A percentile compares a stretch with the other conserved stretches of the same genome.
These are phyloP conservation scores for Arothron firmamentum DNA, from an alignment of 2,113 vertebrate genomes.

Conservation along the genomic window DNA sequence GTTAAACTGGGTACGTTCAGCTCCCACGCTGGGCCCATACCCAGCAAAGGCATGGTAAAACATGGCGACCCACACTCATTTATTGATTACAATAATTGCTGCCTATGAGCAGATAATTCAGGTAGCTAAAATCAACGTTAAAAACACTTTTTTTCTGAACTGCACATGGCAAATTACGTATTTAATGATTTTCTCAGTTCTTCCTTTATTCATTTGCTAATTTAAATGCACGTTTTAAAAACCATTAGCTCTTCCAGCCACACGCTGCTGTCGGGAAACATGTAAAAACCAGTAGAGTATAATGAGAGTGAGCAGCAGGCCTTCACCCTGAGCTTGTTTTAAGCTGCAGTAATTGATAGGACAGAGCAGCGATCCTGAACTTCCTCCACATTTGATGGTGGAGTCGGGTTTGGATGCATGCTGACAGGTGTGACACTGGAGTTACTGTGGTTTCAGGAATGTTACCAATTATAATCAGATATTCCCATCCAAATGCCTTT, in stretches of 20 bases:
- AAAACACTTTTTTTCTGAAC: too few relatives aligned
- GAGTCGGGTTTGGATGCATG: slow-evolving; percentile 36
- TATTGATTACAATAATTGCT: too few relatives aligned
- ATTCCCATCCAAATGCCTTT: slow-evolving; percentile 7
- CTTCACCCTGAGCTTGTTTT: slow-evolving; percentile 21
- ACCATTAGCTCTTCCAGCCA: neutral
- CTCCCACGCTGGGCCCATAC: slow-evolving; percentile 54
- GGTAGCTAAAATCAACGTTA: too few relatives aligned
- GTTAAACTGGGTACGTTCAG: slow-evolving; percentile 77
- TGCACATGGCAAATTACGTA: too few relatives aligned
- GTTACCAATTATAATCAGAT: slow-evolving; percentile 2
- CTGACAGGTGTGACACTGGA: slow-evolving; percentile 43
- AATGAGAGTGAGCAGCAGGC: slow-evolving; percentile 10
- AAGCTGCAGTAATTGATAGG: slow-evolving; percentile 34
- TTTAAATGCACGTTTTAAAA: neutral
- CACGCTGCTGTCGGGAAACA: neutral
- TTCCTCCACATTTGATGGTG: slow-evolving; percentile 40
- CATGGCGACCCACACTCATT: too few relatives aligned
- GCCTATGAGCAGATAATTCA: too few relatives aligned
- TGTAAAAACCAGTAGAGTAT: slow-evolving; percentile 24
- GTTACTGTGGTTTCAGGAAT: slow-evolving; percentile 2
- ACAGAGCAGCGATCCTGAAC: slow-evolving; percentile 25
- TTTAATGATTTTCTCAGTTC: too few relatives aligned
- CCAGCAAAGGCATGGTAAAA: slow-evolving; percentile 32
- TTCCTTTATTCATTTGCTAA: neutral